Evolutionary conservation across 35 echinoderm and acorn worm species (phyloP).

Genomic region (Chiridota heheva): DNA sequence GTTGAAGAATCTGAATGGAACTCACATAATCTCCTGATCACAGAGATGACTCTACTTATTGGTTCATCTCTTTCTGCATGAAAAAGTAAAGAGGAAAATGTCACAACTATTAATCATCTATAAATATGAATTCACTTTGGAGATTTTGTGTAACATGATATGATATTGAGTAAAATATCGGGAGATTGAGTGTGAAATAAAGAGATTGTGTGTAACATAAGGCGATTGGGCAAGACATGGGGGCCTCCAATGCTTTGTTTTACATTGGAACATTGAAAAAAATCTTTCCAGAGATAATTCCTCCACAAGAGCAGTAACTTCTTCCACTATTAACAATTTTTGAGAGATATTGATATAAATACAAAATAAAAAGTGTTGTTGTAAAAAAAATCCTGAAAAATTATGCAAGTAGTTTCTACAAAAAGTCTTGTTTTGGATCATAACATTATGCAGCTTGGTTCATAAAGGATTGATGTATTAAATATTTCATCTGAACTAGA

Average conservation of each 20-base stretch:
- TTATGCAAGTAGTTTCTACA: too few relatives aligned
- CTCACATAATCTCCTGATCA: slow-evolving; percentile 55
- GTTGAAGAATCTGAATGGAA: slow-evolving; percentile 40
- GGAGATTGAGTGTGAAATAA: not conserved
- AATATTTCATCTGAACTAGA: too few relatives aligned
- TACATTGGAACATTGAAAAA: not conserved
- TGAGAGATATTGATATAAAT: too few relatives aligned
- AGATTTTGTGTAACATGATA: not conserved
- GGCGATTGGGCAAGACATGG: not conserved
- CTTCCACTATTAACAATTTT: too few relatives aligned
- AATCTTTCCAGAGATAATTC: too few relatives aligned
- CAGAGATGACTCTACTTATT: slow-evolving; percentile 36
- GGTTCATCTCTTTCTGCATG: slow-evolving; percentile 54
- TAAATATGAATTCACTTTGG: not conserved
- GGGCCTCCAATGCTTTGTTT: not conserved
- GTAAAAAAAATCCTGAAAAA: too few relatives aligned
- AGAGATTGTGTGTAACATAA: not conserved
- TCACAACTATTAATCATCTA: not conserved
- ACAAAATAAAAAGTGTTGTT: too few relatives aligned
- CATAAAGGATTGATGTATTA: too few relatives aligned
- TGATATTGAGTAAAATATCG: not conserved
- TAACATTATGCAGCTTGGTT: too few relatives aligned
- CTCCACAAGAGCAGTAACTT: too few relatives aligned
- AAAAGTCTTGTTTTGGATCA: too few relatives aligned
- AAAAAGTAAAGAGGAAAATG: not conserved